These are phyloP conservation scores for Toxonevra muliebris DNA, from an alignment of 2,888 invertebrate species.

Conservation along the genomic window DNA sequence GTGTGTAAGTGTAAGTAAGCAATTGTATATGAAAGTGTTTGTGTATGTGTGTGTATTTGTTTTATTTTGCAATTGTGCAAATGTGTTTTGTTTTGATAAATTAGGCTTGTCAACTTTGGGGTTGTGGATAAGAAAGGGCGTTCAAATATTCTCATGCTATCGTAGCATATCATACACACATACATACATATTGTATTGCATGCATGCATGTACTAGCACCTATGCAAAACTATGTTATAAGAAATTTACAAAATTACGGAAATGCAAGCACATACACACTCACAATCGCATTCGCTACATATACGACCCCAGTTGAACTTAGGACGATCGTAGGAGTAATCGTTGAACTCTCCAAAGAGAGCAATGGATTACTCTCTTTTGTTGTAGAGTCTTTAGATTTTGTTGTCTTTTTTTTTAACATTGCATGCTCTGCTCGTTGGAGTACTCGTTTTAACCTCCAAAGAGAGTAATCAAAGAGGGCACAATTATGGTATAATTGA, in stretches of 20 bases:
- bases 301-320: no score
- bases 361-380: no score
- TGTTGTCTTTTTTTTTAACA: no score
- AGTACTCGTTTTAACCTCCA: no score
- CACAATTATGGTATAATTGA: no score
- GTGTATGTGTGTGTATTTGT: constrained; percentile 4
- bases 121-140: constrained; percentile 8
- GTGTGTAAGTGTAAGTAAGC: background rate
- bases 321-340: no score
- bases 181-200: constrained; percentile 8
- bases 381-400: no score
- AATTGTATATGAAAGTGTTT: background rate
- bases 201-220: constrained; percentile 2
- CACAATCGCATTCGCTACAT: background rate
- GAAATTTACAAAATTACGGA: constrained; percentile 17
- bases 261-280: constrained; percentile 13
- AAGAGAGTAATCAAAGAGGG: no score
- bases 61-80: constrained; percentile 9
- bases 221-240: constrained; percentile 15
- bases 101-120: constrained; percentile 59
- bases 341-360: no score
- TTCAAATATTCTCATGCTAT: no score
- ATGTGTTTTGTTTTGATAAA: constrained; percentile 54
- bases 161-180: no score
- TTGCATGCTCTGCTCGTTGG: no score